A percentile compares a stretch with the other conserved stretches of the same genome.
These are phyloP conservation scores for Hirtodrosophila confusa DNA, from an alignment of 2,888 invertebrate species.

Conservation along the genomic window DNA sequence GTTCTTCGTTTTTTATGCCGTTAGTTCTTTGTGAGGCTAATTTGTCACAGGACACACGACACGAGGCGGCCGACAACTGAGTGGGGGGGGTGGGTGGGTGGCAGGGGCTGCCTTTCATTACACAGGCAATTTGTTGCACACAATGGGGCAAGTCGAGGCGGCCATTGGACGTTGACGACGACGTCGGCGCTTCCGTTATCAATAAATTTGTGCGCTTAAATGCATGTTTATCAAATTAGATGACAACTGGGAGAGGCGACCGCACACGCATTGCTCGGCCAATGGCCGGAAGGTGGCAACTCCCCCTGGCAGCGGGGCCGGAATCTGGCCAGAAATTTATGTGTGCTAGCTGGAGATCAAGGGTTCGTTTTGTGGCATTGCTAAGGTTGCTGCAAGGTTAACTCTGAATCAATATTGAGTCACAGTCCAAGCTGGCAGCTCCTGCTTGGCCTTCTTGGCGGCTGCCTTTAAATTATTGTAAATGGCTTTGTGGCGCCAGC, in stretches of 20 bases:
- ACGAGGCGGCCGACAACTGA: constrained; percentile 21
- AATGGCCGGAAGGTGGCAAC: constrained; percentile 31
- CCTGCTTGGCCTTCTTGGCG: constrained; percentile 5
- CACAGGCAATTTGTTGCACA: constrained; percentile 73
- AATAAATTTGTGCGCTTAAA: constrained; percentile 71
- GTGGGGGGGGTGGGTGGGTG: constrained; percentile 3
- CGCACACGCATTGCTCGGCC: constrained; percentile 1
- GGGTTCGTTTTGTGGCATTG: constrained; percentile 13
- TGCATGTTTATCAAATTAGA: constrained; percentile 72
- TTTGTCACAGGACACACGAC: constrained; percentile 66
- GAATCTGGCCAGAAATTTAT: constrained; percentile 49
- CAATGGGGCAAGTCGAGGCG: constrained; percentile 48
- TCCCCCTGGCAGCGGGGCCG: constrained; percentile 15
- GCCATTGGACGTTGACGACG: constrained; percentile 32
- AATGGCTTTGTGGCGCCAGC: constrained; percentile 74
- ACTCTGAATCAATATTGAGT: constrained; percentile 53
- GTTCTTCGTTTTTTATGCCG: constrained; percentile 51
- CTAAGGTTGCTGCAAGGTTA: constrained; percentile 42
- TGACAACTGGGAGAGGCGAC: constrained; percentile 30
- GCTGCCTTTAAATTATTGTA: constrained; percentile 67
- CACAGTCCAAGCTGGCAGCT: constrained; percentile 18
- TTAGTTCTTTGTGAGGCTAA: constrained; percentile 59
- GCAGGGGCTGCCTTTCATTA: constrained; percentile 53
- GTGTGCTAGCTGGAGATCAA: constrained; percentile 33
- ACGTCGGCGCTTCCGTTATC: constrained; percentile 60